Conservation (phyloP, 2,888 invertebrate species). For the Nemapogon koenigi region DNA sequence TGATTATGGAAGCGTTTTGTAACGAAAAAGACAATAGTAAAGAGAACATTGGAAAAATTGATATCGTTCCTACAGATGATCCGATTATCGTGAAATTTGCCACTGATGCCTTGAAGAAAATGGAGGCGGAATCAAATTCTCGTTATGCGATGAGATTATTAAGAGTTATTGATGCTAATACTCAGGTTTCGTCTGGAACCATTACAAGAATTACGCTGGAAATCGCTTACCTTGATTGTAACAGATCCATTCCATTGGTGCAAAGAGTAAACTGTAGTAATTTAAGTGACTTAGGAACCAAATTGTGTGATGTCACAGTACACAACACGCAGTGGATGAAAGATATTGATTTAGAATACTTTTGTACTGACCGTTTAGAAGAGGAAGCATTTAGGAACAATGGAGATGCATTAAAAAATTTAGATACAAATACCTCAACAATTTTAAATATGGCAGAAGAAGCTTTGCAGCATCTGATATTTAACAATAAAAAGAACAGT, state of each 20-base stretch:
- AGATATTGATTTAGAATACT: conserved; percentile 30
- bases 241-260: conserved; percentile 24
- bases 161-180: conserved; percentile 32
- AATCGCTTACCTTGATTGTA: conserved; percentile 34
- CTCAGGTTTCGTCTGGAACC: conserved; percentile 28
- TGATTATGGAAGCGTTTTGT: conserved; percentile 57
- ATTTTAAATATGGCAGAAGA: conserved; percentile 34
- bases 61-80: conserved; percentile 28
- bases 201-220: conserved; percentile 33
- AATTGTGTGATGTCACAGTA: conserved; percentile 35
- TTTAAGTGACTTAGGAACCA: conserved; percentile 28
- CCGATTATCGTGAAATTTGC: conserved; percentile 27
- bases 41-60: conserved; percentile 19
- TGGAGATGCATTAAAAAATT: conserved; percentile 16
- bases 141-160: conserved; percentile 29
- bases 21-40: conserved; percentile 27
- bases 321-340: conserved; percentile 31
- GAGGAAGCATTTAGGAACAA: conserved; percentile 20
- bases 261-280: conserved; percentile 30
- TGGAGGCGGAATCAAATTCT: conserved; percentile 30
- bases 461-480: conserved; percentile 41
- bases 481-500: conserved; percentile 31
- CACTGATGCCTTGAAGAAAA: conserved; percentile 30
- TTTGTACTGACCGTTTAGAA: conserved; percentile 29
- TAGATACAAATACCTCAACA: conserved; percentile 23